phyloP scores from a whole-genome alignment of 1,140 invertebrate genomes.

The Caenorhabditis tropicalis region DNA sequence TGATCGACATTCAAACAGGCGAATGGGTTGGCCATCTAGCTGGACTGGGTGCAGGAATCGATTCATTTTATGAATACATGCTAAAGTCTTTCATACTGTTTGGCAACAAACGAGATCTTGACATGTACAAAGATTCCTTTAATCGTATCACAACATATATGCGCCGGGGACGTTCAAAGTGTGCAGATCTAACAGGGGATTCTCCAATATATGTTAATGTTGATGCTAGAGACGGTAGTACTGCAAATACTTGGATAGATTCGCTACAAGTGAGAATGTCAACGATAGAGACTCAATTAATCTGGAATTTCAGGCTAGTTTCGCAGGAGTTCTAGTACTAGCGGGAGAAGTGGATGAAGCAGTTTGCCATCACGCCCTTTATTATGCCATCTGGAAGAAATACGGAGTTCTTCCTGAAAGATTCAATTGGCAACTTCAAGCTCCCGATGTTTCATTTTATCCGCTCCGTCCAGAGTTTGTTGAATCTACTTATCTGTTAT shows the following conservation, averaged over 20 bases:
- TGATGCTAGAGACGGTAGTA: slow-evolving; percentile 78
- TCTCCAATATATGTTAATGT: slow-evolving; percentile 81
- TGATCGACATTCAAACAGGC: slow-evolving; percentile 78
- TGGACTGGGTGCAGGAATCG: slow-evolving; percentile 78
- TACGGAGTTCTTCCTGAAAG: slow-evolving; percentile 79
- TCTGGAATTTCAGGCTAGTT: slow-evolving; percentile 60
- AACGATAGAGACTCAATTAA: neutral
- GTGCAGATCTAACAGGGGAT: slow-evolving; percentile 74
- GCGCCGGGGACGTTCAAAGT: slow-evolving; percentile 75
- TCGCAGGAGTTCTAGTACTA: slow-evolving; percentile 75
- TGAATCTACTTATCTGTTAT: slow-evolving; percentile 80
- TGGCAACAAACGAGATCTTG: slow-evolving; percentile 76
- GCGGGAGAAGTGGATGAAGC: slow-evolving; percentile 80
- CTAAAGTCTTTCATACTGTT: slow-evolving; percentile 79
- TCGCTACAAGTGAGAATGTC: slow-evolving; percentile 76
- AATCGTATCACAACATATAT: slow-evolving; percentile 77
- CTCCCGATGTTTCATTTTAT: slow-evolving; percentile 79
- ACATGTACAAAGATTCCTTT: slow-evolving; percentile 78
- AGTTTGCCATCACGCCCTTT: slow-evolving; percentile 79
- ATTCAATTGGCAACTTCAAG: slow-evolving; percentile 78
- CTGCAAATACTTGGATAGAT: slow-evolving; percentile 79
- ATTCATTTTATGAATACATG: slow-evolving; percentile 80
- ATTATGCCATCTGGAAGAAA: slow-evolving; percentile 78
- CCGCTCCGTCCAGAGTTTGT: slow-evolving; percentile 79
- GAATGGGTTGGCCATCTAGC: slow-evolving; percentile 77